phyloP scores from a whole-genome alignment of 1,140 invertebrate species.

The Drusus annulatus region DNA sequence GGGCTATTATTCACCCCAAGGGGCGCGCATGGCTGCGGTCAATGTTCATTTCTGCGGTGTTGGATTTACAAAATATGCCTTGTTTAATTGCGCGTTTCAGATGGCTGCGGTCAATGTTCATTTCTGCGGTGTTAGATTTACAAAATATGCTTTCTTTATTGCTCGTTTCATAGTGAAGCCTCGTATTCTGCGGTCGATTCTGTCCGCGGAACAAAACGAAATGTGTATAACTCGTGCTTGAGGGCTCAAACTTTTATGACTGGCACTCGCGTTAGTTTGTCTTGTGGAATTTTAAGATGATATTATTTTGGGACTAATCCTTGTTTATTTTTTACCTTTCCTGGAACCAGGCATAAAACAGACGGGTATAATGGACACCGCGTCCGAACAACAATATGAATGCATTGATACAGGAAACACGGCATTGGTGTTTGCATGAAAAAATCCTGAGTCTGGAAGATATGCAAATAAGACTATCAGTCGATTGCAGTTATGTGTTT shows the following conservation, averaged over 20 bases:
- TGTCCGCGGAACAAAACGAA: conserved; percentile 2
- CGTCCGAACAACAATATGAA: neutral
- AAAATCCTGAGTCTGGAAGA: too few relatives aligned
- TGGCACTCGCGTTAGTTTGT: conserved; percentile 33
- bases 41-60: conserved; percentile 19
- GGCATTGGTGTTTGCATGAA: too few relatives aligned
- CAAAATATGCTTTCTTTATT: conserved; percentile 27
- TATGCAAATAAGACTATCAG: too few relatives aligned
- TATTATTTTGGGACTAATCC: conserved; percentile 44
- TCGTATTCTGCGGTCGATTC: conserved; percentile 24
- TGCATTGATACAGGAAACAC: too few relatives aligned
- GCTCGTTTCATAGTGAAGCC: conserved; percentile 17
- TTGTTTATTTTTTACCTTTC: conserved; percentile 42
- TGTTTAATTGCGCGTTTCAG: conserved; percentile 5
- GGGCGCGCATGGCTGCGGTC: too few relatives aligned
- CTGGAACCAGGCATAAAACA: conserved; percentile 36
- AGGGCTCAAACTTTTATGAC: conserved; percentile 14
- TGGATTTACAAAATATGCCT: conserved; percentile 22
- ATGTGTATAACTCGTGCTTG: neutral
- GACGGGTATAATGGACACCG: conserved; percentile 22
- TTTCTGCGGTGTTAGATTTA: conserved; percentile 23
- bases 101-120: neutral
- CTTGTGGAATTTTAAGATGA: conserved; percentile 43
- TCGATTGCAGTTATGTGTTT: too few relatives aligned
- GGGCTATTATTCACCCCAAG: too few relatives aligned